These are phyloP conservation scores for Drosophila subpulchrella DNA, from an alignment of 1,140 invertebrate genomes.

Conservation along the genomic window DNA sequence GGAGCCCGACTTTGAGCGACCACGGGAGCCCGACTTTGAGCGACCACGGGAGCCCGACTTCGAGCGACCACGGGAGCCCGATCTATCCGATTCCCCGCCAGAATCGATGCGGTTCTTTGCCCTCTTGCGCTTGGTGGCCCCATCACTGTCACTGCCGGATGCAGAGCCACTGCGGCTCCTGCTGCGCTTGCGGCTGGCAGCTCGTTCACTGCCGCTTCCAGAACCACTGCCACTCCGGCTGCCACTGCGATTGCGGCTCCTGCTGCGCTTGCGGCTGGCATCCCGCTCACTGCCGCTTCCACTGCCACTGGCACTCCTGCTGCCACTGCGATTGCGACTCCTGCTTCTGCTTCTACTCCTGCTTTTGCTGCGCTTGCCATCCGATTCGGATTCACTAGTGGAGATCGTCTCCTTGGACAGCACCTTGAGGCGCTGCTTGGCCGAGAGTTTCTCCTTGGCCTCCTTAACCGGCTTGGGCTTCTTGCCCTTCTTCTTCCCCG, in stretches of 20 bases:
- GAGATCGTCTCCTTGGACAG: slow-evolving; percentile 98
- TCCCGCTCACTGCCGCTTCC: slow-evolving; percentile 84
- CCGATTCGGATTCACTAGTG: slow-evolving; percentile 96
- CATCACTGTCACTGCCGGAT: slow-evolving; percentile 54
- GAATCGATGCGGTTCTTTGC: slow-evolving; percentile 84
- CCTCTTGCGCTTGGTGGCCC: slow-evolving; percentile 44
- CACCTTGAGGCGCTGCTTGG: slow-evolving; percentile 94
- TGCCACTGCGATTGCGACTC: slow-evolving; percentile 58
- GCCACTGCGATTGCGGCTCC: slow-evolving; percentile 56
- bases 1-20: slow-evolving; percentile 53
- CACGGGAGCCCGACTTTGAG: too few relatives aligned
- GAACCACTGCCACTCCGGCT: slow-evolving; percentile 47
- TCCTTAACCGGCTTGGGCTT: slow-evolving; percentile 85
- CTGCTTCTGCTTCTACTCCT: slow-evolving; percentile 61
- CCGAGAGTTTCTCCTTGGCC: slow-evolving; percentile 87
- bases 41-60: slow-evolving; percentile 53
- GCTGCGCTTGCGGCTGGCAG: slow-evolving; percentile 55
- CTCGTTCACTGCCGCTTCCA: slow-evolving; percentile 84
- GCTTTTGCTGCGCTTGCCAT: slow-evolving; percentile 85
- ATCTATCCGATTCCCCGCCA: slow-evolving; percentile 78
- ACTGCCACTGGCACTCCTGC: slow-evolving; percentile 45
- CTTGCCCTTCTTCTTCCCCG: slow-evolving; percentile 85
- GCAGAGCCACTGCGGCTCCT: slow-evolving; percentile 59
- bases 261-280: slow-evolving; percentile 57
- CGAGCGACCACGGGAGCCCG: slow-evolving; percentile 80